phyloP scores from a whole-genome alignment of 1,140 invertebrate genomes.

The Lutraria rhynchaena region DNA sequence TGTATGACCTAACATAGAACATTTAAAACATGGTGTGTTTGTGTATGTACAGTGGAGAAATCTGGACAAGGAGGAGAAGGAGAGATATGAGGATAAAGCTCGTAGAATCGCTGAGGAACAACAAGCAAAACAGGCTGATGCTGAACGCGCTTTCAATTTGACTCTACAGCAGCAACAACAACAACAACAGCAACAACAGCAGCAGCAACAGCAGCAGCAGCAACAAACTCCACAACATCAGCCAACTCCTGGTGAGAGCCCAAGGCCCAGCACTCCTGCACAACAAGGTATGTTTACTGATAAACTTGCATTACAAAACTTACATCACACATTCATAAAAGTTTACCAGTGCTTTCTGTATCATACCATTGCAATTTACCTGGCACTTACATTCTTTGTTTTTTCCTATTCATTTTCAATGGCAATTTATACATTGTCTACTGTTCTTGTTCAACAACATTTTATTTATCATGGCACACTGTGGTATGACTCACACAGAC shows the following conservation, averaged over 20 bases:
- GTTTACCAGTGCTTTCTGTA: too few species aligned
- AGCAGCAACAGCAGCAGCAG: slow-evolving; percentile 40
- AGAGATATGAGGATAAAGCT: slow-evolving; percentile 90
- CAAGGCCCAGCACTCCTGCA: slow-evolving; percentile 44
- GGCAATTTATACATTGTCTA: too few species aligned
- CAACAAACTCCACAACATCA: background rate
- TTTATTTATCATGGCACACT: too few species aligned
- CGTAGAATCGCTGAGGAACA: slow-evolving; percentile 77
- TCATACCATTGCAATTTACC: too few species aligned
- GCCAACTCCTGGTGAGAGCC: background rate
- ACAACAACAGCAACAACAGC: slow-evolving; percentile 50
- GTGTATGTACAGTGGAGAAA: slow-evolving; percentile 98
- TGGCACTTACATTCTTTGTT: too few species aligned
- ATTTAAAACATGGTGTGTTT: too few species aligned
- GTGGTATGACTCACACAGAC: too few species aligned
- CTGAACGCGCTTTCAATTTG: slow-evolving; percentile 77
- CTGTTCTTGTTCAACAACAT: too few species aligned
- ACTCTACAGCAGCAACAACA: slow-evolving; percentile 71
- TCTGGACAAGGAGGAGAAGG: slow-evolving; percentile 92
- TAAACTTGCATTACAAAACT: too few species aligned
- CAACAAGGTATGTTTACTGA: slow-evolving; percentile 28
- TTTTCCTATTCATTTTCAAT: too few species aligned
- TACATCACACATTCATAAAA: too few species aligned
- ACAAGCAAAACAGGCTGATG: slow-evolving; percentile 77
- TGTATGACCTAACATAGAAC: too few species aligned